Evolutionary conservation across 2,797 vertebrate species (phyloP), one percentile per base, ranked within the genome.

Genomic region (Sebastolobus altivelis): DNA sequence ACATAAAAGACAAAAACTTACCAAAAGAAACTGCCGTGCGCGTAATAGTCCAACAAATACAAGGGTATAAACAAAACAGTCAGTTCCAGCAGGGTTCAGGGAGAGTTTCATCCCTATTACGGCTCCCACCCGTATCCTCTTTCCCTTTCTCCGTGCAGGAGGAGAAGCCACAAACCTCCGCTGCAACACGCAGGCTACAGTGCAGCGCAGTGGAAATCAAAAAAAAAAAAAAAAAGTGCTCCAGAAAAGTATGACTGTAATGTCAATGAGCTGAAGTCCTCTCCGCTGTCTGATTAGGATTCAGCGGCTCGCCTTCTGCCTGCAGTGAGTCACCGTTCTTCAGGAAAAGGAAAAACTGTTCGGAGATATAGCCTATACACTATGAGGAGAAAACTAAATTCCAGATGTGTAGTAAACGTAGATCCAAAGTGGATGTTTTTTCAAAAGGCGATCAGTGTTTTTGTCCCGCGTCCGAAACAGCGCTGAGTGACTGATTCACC

Each of bases 221-320:
- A 78, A 81, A 82, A 75, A 86, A 71, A 66, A 65, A 76, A 81
- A 89, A 92, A 94, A 95, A 95, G 93, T 93, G 94, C 91, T 95
- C 93, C 93, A 88, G 90, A 93, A 96, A 96, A 95, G 95, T 95
- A 89, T 95, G 95, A 94, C 93, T 94, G 94, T 93, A 95, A 95
- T 95, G 94, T 95, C 94, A 95, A 95, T 95, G 95, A 95, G 95
- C 88, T 86, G 90, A 93, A 94, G 94, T 95, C 92, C 91, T 94
- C 90, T 92, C 88, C 88, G 81, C 92, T 82, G 91, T 83, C 82
- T 94, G 93, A 95, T 95, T 94, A 94, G 93, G 90, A 96, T 95
- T 95, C 95, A 93, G 90, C 85, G 90, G 86, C 92, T 94, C 90
- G 92, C 93, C 93, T 95, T 84, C 81, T 88, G 89, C 89, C 91